Evolutionary conservation across 2,888 invertebrate species (phyloP).

Genomic region (Rhabditoides inermis): DNA sequence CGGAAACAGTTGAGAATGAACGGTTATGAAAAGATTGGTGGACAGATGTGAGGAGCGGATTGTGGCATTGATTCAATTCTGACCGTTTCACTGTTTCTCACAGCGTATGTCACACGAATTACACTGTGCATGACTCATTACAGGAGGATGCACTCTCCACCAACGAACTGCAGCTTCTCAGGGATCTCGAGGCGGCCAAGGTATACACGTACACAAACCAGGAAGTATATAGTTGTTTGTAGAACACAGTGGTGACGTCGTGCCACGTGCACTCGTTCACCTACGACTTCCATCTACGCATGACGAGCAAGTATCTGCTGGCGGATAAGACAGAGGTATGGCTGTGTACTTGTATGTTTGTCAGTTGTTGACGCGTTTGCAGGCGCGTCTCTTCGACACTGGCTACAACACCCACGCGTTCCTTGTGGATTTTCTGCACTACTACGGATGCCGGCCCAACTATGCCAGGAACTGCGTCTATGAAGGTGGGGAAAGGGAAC

Average conservation of each 20-base stretch:
- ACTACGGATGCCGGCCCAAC: conserved; percentile 70
- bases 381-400: conserved; percentile 48
- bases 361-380: conserved; percentile 8
- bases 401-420: conserved; percentile 69
- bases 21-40: no score
- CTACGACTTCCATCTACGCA: conserved; percentile 48
- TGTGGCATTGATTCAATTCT: no score
- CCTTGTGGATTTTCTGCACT: conserved; percentile 69
- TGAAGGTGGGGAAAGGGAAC: conserved; percentile 58
- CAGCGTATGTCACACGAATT: no score
- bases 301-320: conserved; percentile 27
- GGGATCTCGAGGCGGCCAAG: conserved; percentile 2
- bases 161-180: not conserved
- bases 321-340: conserved; percentile 20
- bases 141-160: no score
- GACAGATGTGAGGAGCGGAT: no score
- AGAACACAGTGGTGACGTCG: conserved; percentile 21
- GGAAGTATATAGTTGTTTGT: no score
- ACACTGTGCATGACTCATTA: no score
- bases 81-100: no score
- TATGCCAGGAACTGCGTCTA: conserved; percentile 68
- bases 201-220: no score
- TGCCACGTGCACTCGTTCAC: conserved; percentile 50
- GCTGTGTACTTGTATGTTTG: not conserved
- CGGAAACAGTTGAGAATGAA: no score